Evolutionary conservation across 2,113 vertebrate species (phyloP).

Genomic region (Sylvilagus bachmani): DNA sequence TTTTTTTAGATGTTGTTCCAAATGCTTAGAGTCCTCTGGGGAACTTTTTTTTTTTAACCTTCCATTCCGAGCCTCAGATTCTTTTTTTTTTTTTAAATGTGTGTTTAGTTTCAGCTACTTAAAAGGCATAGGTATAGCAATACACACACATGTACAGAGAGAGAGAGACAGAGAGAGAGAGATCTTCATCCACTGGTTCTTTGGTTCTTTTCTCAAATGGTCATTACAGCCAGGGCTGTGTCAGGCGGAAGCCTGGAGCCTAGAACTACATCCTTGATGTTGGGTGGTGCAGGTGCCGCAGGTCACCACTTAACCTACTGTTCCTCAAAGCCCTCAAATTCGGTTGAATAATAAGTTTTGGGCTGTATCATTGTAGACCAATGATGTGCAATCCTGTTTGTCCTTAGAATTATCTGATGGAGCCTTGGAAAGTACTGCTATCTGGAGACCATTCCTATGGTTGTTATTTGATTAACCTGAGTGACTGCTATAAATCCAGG

Average conservation of each 20-base stretch:
- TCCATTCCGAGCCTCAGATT: not conserved
- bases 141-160: too few relatives aligned
- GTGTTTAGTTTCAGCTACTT: too few relatives aligned
- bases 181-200: too few relatives aligned
- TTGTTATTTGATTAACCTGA: not conserved
- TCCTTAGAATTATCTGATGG: not conserved
- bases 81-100: too few relatives aligned
- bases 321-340: not conserved
- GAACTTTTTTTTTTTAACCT: not conserved
- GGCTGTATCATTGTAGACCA: not conserved
- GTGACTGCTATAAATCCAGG: not conserved
- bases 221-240: too few relatives aligned
- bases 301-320: too few relatives aligned
- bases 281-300: too few relatives aligned
- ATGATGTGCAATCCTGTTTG: not conserved
- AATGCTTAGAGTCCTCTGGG: not conserved
- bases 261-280: too few relatives aligned
- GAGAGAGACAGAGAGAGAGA: too few relatives aligned
- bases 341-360: not conserved
- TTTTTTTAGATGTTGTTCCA: not conserved
- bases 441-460: not conserved
- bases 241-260: too few relatives aligned
- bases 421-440: not conserved
- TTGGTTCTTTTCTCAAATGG: too few relatives aligned
- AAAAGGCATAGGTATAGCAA: too few relatives aligned